Base-by-base conservation (phyloP, 2,888 invertebrate species). In the Hecatera dysodea region DNA sequence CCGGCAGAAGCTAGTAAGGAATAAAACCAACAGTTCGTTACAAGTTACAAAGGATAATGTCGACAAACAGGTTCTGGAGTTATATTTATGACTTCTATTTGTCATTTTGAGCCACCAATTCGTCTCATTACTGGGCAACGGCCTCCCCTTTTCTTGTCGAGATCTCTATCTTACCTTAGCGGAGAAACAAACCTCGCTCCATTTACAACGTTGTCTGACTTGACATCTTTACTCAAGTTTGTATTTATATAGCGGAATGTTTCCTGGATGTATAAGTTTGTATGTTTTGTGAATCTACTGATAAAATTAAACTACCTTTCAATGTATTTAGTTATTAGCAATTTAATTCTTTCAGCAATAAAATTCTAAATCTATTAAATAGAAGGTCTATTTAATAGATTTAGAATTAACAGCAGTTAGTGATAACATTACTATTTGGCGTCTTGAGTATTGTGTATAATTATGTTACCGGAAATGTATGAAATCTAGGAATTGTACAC, bases 101-200 rank as follows among this genome's bases (percentile, higher is more conserved):
- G 82, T 84, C 84, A 83, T 84, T 83, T 82, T 75, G 78, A 83
- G 82, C 83, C 84, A 62, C 77, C 84, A 61, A 83, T 80, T 73
- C 78, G 81, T 82, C 76, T 78, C 72, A 78, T 73, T 50, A 73
- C 78, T 67, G 78, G 83, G 56, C 84, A 78, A 46, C 65, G 61
- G 72, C 69, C 80, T 71, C 59, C 76, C 71, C 63, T 74, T 81
- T 81, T 73, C 84, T 73, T 80, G 78, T 80, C 62, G 60, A 83
- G 83, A 84, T 83, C 84, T 80, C 75, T 80, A 83, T 83, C 84
- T 80, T 67, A 67, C 78, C 74, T 75, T 66, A 77, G 74, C 66
- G 64, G 68, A 39, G 72, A 69, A 71, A 72, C 60, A 74, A 81
- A 79, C 67, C 72, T 73, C 42, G 60, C 63, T 50, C 70, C 65